Evolutionary conservation across 92 coral and sea anemone genomes (phyloP), one percentile per base, ranked within the genome.

Genomic region (Actinostola sp.): DNA sequence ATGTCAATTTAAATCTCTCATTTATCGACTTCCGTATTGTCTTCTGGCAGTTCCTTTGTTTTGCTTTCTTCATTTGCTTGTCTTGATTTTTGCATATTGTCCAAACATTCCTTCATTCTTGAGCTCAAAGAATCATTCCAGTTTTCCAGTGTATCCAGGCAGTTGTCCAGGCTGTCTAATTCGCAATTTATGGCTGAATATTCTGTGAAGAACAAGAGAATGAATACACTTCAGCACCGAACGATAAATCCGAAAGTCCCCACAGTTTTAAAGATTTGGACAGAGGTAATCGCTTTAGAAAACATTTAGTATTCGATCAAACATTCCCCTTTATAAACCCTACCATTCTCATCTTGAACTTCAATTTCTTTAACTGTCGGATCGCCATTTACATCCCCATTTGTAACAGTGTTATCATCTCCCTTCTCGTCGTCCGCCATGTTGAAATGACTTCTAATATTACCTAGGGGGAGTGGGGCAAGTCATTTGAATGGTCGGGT

Each of bases 81-180:
- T 65, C 84, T 46, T 55, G 77, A 66, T 36, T 84, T 72, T 75
- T 91, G 89, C 78, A 91, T 91, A n/a, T 56, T 80, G 16, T 80
- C 88, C 20, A 91, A 78, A 49, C 88, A 72, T 71, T 91, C 96
- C 45, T 79, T 88, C 81, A 91, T 87, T 39, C 81, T 75, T 3
- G 88, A 71, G 41, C 80, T 83, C 24, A 93, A 79, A 19, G 93
- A 91, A 43, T 88, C 98, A 76, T 93, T 91, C 97, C 98, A 88
- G 87, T 81, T 84, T 65, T 93, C 98, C 25, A 93, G 75, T 41
- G 75, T 79, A 67, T 86, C 96, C 9, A 93, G 83, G 51, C 98
- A 93, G 59, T 69, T 87, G 69, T 91, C 84, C 59, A 93, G 67
- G 48, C 62, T 87, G 68, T 93, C 97, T 54, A 93, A 39, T 54